phyloP scores from a whole-genome alignment of 2,888 invertebrate genomes.

The Oxyteleia sp. region DNA sequence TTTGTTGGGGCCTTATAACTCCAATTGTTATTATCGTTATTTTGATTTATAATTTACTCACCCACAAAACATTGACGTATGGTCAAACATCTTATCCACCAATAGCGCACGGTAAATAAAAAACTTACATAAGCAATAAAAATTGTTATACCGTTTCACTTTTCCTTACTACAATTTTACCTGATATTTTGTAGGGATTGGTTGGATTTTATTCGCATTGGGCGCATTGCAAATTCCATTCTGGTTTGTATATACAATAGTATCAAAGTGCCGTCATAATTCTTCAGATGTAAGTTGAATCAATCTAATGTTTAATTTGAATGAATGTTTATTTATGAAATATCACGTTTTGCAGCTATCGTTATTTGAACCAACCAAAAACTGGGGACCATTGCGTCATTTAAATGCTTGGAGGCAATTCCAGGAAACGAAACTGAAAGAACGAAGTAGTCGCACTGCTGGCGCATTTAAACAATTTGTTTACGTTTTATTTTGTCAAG shows the following conservation, averaged over 20 bases:
- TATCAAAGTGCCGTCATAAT: conserved; percentile 77
- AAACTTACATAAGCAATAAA: too few relatives aligned
- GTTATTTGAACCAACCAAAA: conserved; percentile 81
- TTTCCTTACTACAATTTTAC: conserved; percentile 10
- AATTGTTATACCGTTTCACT: too few relatives aligned
- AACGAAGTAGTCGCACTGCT: conserved; percentile 71
- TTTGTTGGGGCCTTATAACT: conserved; percentile 93
- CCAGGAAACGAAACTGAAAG: conserved; percentile 80
- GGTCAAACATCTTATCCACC: conserved; percentile 84
- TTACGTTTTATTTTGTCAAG: conserved; percentile 72
- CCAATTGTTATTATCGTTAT: conserved; percentile 92
- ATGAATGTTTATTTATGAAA: conserved; percentile 9
- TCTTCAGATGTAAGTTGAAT: conserved; percentile 76
- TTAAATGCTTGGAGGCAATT: conserved; percentile 85
- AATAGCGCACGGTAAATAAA: conserved; percentile 51
- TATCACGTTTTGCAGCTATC: conserved; percentile 80
- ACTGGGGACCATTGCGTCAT: conserved; percentile 86
- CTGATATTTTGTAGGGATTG: conserved; percentile 86
- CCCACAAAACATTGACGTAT: conserved; percentile 90
- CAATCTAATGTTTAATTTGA: too few relatives aligned
- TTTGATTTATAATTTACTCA: conserved; percentile 91
- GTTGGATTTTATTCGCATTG: conserved; percentile 88
- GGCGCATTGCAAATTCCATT: conserved; percentile 88
- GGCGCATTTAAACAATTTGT: conserved; percentile 72
- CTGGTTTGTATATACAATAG: conserved; percentile 84